Evolutionary conservation across 1,140 invertebrate species (phyloP).

Genomic region (Zaprionus taronus): DNA sequence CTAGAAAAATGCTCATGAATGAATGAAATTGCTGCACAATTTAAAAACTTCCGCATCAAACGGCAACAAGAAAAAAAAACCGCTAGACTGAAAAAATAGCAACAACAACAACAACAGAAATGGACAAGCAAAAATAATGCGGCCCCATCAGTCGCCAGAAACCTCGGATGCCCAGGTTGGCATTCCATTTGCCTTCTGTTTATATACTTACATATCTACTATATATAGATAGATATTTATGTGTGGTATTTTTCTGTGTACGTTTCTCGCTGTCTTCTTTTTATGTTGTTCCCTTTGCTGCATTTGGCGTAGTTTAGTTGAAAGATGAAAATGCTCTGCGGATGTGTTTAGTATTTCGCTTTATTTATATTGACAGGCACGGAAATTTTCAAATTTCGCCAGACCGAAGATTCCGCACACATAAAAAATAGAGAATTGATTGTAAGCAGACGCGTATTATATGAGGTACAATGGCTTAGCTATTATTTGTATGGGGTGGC

Average conservation of each 20-base stretch:
- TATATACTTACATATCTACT: slow-evolving; percentile 18
- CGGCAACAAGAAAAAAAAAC: slow-evolving; percentile 55
- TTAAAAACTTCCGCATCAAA: slow-evolving; percentile 75
- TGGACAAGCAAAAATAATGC: slow-evolving; percentile 40
- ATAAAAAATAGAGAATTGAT: slow-evolving; percentile 20
- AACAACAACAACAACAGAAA: slow-evolving; percentile 33
- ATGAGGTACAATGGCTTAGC: not conserved
- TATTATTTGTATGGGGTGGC: not conserved
- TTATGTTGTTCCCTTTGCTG: slow-evolving; percentile 13
- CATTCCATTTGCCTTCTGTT: slow-evolving; percentile 22
- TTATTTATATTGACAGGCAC: slow-evolving; percentile 54
- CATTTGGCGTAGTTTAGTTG: slow-evolving; percentile 6
- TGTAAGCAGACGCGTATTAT: slow-evolving; percentile 6
- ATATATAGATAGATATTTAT: slow-evolving; percentile 16
- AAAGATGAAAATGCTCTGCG: slow-evolving; percentile 27
- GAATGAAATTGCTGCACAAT: slow-evolving; percentile 72
- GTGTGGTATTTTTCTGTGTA: slow-evolving; percentile 5
- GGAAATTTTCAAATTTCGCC: slow-evolving; percentile 29
- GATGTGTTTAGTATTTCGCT: slow-evolving; percentile 51
- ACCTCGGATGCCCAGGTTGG: slow-evolving; percentile 26
- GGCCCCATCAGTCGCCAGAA: slow-evolving; percentile 37
- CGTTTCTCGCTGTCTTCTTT: slow-evolving; percentile 13
- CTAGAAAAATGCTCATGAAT: slow-evolving; percentile 57
- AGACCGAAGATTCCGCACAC: slow-evolving; percentile 19
- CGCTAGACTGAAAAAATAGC: slow-evolving; percentile 17